Evolutionary conservation across 1,140 invertebrate species (phyloP), one percentile per base, ranked within the genome.

Genomic region (Octopus bimaculoides): DNA sequence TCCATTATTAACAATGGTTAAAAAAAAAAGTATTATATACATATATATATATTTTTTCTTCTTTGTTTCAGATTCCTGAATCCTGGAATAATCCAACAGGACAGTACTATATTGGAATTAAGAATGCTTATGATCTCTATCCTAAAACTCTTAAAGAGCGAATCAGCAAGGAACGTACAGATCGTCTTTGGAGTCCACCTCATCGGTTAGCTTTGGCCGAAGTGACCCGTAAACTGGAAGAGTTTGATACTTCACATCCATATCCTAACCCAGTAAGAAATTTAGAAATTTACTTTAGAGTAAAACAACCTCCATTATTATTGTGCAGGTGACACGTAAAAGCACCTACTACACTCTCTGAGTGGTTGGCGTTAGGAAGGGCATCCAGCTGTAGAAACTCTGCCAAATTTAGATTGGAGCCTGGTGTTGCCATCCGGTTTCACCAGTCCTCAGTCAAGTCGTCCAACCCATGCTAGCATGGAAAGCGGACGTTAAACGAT

Each of bases 31-130:
- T 5, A 71, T 6, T 71, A 10, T 14, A 71, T 79, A 0, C 75
- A 4, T 1, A 73, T 79, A 0, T 79, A 4, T 1, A 73, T 0
- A 6, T 26, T 41, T 54, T 74, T 71, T 75, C 74, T 76, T 73
- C 61, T 54, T 75, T 80, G 84, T 87, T 82, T 78, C 85, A 97
- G 96, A 93, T 98, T 85, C 96, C 96, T 80, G 88, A 91, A 69
- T 89, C 90, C 78, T 98, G 96, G 96, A 92, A 91, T 56, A 98
- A 97, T 91, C 96, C 96, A 0, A 92, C 92, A 55, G 94, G 94
- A 77, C 92, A 94, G 82, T 98, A 94, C 91, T 93, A 96, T 80
- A 83, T 92, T 77, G 98, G 98, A 77, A 90, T 97, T 0, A 96
- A 98, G 88, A 93, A 94, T 88, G 93, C 94, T 41, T 96, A 93